A percentile compares a stretch with the other conserved stretches of the same genome.
phyloP scores from a whole-genome alignment of 1,140 invertebrate species.

The Drosophila mojavensis region DNA sequence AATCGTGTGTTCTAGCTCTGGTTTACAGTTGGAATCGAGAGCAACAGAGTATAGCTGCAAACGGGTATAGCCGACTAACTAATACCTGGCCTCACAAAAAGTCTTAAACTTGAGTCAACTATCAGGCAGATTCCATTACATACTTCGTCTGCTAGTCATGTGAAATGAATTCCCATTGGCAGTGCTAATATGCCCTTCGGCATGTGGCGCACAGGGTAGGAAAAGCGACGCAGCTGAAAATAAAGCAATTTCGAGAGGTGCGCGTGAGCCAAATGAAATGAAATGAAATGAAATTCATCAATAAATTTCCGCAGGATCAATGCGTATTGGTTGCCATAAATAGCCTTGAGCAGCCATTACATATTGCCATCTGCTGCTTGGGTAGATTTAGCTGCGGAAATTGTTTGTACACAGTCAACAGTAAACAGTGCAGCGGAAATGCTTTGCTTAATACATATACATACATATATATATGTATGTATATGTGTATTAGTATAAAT shows the following conservation, averaged over 20 bases:
- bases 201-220: neutral
- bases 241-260: slow-evolving; percentile 70
- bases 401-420: slow-evolving; percentile 62
- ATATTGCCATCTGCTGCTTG: slow-evolving; percentile 31
- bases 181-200: too few relatives aligned
- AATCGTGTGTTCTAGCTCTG: slow-evolving; percentile 59
- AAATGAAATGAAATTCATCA: slow-evolving; percentile 79
- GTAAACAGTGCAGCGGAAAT: slow-evolving; percentile 70
- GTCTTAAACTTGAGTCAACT: too few relatives aligned
- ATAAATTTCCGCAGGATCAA: slow-evolving; percentile 66
- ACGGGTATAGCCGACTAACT: neutral
- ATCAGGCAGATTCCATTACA: too few relatives aligned
- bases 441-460: slow-evolving; percentile 55
- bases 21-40: slow-evolving; percentile 27
- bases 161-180: too few relatives aligned
- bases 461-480: slow-evolving; percentile 2
- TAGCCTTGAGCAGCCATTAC: slow-evolving; percentile 42
- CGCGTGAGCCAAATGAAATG: slow-evolving; percentile 18
- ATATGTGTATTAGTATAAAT: too few relatives aligned
- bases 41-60: neutral
- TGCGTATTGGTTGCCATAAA: slow-evolving; percentile 60
- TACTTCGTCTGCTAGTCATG: too few relatives aligned
- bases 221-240: slow-evolving; percentile 33
- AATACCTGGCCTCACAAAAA: neutral
- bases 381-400: slow-evolving; percentile 61